phyloP scores from a whole-genome alignment of 2,888 invertebrate genomes.

The Bellardia pandia region DNA sequence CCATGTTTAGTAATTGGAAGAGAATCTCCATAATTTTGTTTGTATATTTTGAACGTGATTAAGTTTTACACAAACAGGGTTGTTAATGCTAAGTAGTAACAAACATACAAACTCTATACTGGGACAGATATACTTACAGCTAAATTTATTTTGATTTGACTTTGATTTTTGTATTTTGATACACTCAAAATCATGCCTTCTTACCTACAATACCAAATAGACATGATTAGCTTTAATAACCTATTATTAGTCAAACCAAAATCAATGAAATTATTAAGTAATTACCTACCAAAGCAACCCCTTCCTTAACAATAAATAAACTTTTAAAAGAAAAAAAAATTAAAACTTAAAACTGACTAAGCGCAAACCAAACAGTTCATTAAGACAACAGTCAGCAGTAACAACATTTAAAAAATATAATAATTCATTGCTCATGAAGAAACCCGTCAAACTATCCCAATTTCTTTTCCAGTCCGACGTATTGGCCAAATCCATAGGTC shows the following conservation, averaged over 20 bases:
- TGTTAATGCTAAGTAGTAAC: no score
- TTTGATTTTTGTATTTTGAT: no score
- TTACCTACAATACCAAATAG: no score
- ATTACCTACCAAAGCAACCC: constrained; percentile 13
- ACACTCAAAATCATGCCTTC: no score
- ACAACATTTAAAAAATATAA: background rate
- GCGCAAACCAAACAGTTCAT: background rate
- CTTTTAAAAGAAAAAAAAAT: background rate
- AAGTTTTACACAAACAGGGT: no score
- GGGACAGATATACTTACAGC: no score
- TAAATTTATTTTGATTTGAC: no score
- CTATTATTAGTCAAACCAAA: constrained; percentile 2
- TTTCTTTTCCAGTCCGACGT: constrained; percentile 77
- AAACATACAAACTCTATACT: no score
- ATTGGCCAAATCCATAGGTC: constrained; percentile 78
- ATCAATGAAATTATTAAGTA: constrained; percentile 27
- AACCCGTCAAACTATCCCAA: constrained; percentile 26
- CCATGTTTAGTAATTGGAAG: no score
- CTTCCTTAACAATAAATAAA: background rate
- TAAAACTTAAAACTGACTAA: background rate
- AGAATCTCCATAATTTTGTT: no score
- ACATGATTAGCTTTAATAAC: background rate
- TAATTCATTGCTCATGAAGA: background rate
- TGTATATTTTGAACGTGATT: no score
- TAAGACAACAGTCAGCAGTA: background rate